phyloP scores from a whole-genome alignment of 2,888 invertebrate species.

The Andrena flavipes region DNA sequence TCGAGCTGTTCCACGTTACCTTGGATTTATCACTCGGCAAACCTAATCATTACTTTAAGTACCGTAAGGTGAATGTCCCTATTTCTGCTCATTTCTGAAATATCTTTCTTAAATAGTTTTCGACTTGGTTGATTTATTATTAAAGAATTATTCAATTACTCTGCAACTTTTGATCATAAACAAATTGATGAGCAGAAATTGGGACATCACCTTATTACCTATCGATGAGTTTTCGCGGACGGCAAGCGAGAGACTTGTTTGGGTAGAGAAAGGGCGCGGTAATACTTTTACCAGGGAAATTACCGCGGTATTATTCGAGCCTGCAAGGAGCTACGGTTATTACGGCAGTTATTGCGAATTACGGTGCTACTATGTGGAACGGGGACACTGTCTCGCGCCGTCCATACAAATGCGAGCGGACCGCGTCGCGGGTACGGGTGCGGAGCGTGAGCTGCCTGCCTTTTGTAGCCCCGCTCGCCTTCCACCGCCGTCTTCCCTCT shows the following conservation, averaged over 20 bases:
- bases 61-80: too few relatives aligned
- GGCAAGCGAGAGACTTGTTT: neutral
- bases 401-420: constrained; percentile 48
- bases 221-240: neutral
- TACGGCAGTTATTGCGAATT: constrained; percentile 80
- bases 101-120: too few relatives aligned
- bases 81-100: too few relatives aligned
- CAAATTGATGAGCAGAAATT: too few relatives aligned
- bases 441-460: constrained; percentile 12
- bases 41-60: too few relatives aligned
- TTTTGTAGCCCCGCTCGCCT: constrained; percentile 26
- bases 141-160: too few relatives aligned
- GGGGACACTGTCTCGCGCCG: constrained; percentile 52
- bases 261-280: neutral
- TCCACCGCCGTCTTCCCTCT: constrained; percentile 24
- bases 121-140: too few relatives aligned
- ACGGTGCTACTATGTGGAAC: constrained; percentile 72
- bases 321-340: constrained; percentile 78
- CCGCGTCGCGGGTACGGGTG: neutral
- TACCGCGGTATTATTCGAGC: constrained; percentile 75
- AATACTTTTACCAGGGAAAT: constrained; percentile 70
- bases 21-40: constrained; percentile 49
- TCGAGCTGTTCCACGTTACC: constrained; percentile 67
- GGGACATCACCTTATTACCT: too few relatives aligned
- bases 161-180: too few relatives aligned